Percentiles rank a stretch among this genome's conserved stretches.
Evolutionary conservation across 1,140 invertebrate genomes (phyloP).

Genomic region (Drosophila tristis): DNA sequence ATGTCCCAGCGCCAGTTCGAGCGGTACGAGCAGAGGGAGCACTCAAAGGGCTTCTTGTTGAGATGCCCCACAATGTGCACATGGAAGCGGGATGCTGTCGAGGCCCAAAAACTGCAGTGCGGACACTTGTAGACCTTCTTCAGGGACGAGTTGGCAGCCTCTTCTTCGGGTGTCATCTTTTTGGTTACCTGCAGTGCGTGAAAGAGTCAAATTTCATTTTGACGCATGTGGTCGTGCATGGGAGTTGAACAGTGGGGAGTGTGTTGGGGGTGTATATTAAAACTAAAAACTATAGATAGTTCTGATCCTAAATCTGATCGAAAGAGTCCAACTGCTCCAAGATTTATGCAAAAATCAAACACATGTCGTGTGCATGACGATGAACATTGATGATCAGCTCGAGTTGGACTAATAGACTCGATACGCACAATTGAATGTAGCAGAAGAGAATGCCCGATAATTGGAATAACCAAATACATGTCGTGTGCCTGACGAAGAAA

Average conservation of each 20-base stretch:
- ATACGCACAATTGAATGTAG: too few relatives aligned
- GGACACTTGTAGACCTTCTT: conserved; percentile 94
- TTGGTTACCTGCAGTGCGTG: conserved; percentile 84
- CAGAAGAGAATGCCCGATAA: too few relatives aligned
- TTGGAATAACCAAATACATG: too few relatives aligned
- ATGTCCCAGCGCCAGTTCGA: conserved; percentile 98
- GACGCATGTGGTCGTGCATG: conserved; percentile 73
- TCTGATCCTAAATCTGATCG: too few relatives aligned
- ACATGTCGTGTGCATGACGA: too few relatives aligned
- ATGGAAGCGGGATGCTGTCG: conserved; percentile 95
- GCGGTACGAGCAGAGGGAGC: conserved; percentile 95
- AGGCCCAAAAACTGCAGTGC: conserved; percentile 95
- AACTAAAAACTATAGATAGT: too few relatives aligned
- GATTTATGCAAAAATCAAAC: too few relatives aligned
- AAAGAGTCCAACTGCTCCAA: not conserved
- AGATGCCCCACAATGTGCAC: conserved; percentile 96
- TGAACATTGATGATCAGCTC: too few relatives aligned
- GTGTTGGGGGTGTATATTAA: not conserved
- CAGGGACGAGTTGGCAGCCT: conserved; percentile 84
- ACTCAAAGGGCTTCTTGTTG: conserved; percentile 97
- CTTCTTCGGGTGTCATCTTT: conserved; percentile 83
- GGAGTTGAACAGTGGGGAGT: conserved; percentile 4
- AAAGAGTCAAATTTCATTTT: conserved; percentile 84
- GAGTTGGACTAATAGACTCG: too few relatives aligned
- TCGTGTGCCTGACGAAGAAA: too few relatives aligned